Evolutionary conservation across 2,113 vertebrate genomes (phyloP).

Genomic region (Urocynchramus pylzowi): DNA sequence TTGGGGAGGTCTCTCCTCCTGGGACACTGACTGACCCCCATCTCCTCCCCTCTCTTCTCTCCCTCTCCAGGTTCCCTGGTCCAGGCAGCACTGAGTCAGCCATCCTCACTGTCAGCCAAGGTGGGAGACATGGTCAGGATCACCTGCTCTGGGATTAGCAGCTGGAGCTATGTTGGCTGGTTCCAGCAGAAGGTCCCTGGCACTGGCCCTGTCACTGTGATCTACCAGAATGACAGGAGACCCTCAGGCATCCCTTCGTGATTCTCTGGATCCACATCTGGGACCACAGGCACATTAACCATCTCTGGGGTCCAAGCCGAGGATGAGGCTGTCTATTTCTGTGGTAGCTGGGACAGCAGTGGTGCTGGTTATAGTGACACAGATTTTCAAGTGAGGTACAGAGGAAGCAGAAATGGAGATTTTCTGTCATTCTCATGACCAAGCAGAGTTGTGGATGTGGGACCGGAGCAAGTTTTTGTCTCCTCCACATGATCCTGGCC

Average conservation of each 20-base stretch:
- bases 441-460: neutral
- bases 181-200: neutral
- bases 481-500: too few relatives aligned
- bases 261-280: rapidly evolving
- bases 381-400: neutral
- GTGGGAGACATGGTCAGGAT: neutral
- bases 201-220: neutral
- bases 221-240: neutral
- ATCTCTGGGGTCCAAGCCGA: neutral
- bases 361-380: neutral
- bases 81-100: neutral
- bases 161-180: neutral
- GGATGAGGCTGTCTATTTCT: neutral
- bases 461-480: too few relatives aligned
- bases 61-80: neutral
- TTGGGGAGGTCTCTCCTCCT: neutral
- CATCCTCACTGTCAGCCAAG: neutral
- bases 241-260: neutral
- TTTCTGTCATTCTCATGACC: neutral
- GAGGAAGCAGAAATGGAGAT: neutral
- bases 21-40: neutral
- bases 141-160: neutral
- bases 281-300: neutral
- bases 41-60: neutral
- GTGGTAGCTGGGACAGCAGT: neutral